These are phyloP conservation scores for Spinus pinus DNA, from an alignment of 2,797 vertebrate genomes.

Conservation along the genomic window DNA sequence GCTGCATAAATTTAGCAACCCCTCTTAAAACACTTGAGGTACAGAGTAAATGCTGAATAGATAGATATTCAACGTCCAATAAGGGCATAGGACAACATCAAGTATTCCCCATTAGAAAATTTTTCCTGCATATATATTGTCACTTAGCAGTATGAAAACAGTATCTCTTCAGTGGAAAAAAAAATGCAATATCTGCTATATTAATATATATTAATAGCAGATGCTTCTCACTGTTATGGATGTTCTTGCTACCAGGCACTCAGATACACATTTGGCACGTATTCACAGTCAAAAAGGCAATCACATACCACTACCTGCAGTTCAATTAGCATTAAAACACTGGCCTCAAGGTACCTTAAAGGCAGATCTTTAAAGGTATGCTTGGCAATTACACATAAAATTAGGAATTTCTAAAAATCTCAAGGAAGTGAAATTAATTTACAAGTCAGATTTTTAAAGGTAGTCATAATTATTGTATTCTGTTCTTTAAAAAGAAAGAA, in stretches of 20 bases:
- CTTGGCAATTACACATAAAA: background rate
- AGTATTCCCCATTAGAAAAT: background rate
- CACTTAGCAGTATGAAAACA: background rate
- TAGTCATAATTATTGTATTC: background rate
- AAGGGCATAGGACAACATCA: background rate
- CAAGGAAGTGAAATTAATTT: background rate
- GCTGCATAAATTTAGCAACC: conserved; percentile 9
- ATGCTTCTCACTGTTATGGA: background rate
- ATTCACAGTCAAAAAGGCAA: background rate
- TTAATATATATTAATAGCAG: conserved; percentile 7
- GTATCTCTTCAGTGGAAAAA: background rate
- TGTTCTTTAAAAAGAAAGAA: background rate
- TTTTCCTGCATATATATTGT: background rate
- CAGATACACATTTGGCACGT: background rate
- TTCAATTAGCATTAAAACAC: conserved; percentile 18
- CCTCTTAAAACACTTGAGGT: background rate
- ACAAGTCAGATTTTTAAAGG: conserved; percentile 13
- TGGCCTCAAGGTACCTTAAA: background rate
- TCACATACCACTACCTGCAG: background rate
- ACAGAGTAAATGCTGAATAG: background rate
- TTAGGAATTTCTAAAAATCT: background rate
- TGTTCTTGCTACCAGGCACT: background rate
- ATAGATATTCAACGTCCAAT: background rate
- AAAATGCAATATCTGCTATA: background rate
- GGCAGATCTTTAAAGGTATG: background rate